Conservation (phyloP, 2,113 vertebrate species). For the Piprites chloris region DNA sequence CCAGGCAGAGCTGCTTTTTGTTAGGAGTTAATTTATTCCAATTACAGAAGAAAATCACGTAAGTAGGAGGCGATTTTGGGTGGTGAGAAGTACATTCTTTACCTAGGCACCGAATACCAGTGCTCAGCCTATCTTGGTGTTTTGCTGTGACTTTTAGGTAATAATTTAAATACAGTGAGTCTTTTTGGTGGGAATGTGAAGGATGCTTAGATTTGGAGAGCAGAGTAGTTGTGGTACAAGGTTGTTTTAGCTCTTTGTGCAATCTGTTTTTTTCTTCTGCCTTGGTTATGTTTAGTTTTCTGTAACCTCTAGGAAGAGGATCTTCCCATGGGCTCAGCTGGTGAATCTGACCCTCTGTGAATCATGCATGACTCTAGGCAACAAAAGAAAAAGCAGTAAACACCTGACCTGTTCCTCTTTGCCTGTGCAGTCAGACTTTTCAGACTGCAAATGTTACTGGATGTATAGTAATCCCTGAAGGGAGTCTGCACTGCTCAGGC, state of each 20-base stretch:
- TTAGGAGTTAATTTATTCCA: background rate
- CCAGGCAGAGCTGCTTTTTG: background rate
- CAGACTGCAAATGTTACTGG: background rate
- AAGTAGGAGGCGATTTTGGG: background rate
- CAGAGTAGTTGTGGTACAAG: background rate
- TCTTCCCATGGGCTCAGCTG: background rate
- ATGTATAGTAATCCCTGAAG: background rate
- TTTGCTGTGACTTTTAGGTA: background rate
- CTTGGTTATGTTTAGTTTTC: background rate
- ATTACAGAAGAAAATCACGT: background rate
- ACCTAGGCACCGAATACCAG: background rate
- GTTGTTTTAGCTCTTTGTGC: background rate
- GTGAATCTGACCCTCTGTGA: background rate
- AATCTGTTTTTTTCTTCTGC: background rate
- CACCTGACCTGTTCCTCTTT: slow-evolving; percentile 18
- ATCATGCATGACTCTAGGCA: background rate
- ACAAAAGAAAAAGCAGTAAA: slow-evolving; percentile 13
- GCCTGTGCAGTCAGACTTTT: background rate
- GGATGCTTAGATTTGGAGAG: background rate
- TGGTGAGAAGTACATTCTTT: background rate
- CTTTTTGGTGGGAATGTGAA: background rate
- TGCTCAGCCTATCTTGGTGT: background rate
- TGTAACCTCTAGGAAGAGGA: slow-evolving; percentile 8
- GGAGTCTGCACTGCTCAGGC: background rate
- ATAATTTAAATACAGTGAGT: background rate